A percentile compares a stretch with the other conserved stretches of the same genome.
Evolutionary conservation across 2,113 vertebrate species (phyloP).

Genomic region (Sinosuthora webbiana): DNA sequence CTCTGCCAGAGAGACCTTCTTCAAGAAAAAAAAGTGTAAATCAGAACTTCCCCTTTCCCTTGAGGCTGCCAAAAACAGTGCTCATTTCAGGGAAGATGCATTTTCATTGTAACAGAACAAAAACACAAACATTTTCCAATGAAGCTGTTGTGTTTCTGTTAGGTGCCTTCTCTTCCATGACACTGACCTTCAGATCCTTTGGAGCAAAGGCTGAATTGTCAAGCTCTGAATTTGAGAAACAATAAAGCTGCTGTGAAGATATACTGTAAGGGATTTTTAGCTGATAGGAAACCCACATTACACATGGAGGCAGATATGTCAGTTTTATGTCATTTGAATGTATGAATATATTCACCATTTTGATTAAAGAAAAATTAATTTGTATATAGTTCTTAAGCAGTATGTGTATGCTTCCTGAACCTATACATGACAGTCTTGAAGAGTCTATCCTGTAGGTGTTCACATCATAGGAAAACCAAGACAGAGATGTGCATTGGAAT

Average conservation of each 20-base stretch:
- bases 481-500: neutral
- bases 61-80: neutral
- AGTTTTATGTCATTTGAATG: neutral
- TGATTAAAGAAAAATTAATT: neutral
- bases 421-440: neutral
- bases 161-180: neutral
- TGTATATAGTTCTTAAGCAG: neutral
- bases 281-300: neutral
- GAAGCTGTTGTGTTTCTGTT: neutral
- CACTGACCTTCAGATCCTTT: neutral
- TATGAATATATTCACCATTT: neutral
- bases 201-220: neutral
- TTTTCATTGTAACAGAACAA: neutral
- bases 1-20: neutral
- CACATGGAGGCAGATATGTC: neutral
- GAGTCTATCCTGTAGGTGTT: neutral
- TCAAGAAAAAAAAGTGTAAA: neutral
- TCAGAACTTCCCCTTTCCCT: neutral
- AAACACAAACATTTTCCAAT: neutral
- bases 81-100: neutral
- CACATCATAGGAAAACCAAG: neutral
- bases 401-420: rapidly evolving
- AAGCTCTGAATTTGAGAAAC: neutral
- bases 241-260: neutral
- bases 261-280: neutral